Conservation (phyloP, 2,113 vertebrate genomes). For the Cheilinus undulatus region DNA sequence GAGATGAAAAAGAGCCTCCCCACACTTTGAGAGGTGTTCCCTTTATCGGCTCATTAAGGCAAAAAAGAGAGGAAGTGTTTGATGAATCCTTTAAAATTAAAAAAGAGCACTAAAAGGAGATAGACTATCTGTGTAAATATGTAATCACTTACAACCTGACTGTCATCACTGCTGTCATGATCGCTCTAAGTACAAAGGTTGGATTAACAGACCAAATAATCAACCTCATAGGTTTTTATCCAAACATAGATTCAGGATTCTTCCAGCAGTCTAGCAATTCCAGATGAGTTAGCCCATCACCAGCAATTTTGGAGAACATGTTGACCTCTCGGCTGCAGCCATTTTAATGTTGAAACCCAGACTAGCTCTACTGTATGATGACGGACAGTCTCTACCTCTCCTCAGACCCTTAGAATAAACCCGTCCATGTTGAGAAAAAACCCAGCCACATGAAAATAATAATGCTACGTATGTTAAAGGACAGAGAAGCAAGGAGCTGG, state of each 20-base stretch:
- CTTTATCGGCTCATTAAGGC: slow-evolving; percentile 21
- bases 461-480: background rate
- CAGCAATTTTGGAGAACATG: too few species aligned
- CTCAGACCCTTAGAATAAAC: background rate
- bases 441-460: background rate
- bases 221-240: background rate
- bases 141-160: background rate
- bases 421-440: background rate
- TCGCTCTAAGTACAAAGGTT: too few species aligned
- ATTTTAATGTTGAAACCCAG: too few species aligned
- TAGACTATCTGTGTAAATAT: background rate
- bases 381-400: background rate
- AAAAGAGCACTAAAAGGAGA: slow-evolving; percentile 10
- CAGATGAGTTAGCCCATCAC: too few species aligned
- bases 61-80: background rate
- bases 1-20: slow-evolving; percentile 23
- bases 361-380: background rate
- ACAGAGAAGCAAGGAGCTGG: background rate
- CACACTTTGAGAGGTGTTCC: slow-evolving; percentile 9
- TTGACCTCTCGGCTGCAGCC: too few species aligned
- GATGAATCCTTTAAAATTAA: slow-evolving; percentile 22
- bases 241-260: too few species aligned
- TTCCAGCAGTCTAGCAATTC: too few species aligned
- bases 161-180: background rate
- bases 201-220: background rate